Base-by-base conservation (phyloP, 2,888 invertebrate species). In the Glaucopsyche alexis region DNA sequence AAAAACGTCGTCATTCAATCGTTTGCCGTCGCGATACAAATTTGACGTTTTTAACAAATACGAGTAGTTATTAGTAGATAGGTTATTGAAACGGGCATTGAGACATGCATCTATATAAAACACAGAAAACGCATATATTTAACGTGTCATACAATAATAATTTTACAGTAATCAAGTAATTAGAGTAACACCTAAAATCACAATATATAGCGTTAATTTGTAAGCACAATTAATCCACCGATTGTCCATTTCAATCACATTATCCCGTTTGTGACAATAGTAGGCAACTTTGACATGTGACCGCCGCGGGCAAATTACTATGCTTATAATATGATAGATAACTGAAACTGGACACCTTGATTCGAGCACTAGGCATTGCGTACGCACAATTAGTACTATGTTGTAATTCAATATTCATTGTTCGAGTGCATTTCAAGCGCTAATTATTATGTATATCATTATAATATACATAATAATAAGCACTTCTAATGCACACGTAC, bases 261-360 rank as follows among this genome's bases (percentile, higher is more conserved):
- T 74, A 75, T 67, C 55, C 65, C 74, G 77, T 77, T 78, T 74
- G 71, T 73, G 75, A 78, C 78, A 80, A 81, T 83, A 80, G 80
- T 75, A 29, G 29, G 29, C 3, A 72, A 55, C 79, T 78, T 77
- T 77, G 79, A 80, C 78, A 81, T 80, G 76, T 77, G 81, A 81
- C 78, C 81, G 72, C 71, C 47, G 80, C 78, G 79, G 77, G 78
- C 76, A 80, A 80, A 82, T 83, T 79, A 78, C 75, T 75, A 75
- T 72, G 73, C 75, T 78, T 80, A 80, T 79, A 82, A 80, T 77
- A 76, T 79, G 70, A 74, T 74, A 73, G 73, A 74, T 75, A 73
- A 76, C 78, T 76, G 75, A 76, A 74, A 76, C 75, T 74, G 71
- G 74, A 73, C 72, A 74, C 65, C 66, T 69, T 29, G 49, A 19